These are phyloP conservation scores for Margarornis squamiger DNA, from an alignment of 2,797 vertebrate genomes.

Conservation along the genomic window DNA sequence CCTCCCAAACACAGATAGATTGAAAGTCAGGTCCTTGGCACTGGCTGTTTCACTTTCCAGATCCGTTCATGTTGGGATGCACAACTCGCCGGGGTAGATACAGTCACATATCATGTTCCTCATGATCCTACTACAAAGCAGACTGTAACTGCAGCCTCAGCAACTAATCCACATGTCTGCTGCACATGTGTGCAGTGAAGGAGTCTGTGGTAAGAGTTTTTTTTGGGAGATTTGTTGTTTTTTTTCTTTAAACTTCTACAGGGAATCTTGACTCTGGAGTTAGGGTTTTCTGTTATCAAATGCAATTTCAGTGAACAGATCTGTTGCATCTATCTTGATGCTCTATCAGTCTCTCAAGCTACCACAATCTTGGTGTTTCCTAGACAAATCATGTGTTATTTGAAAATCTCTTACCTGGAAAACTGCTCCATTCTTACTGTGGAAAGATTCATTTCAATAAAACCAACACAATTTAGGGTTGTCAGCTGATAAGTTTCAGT, in stretches of 20 bases:
- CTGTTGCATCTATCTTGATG: not conserved
- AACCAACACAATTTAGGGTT: not conserved
- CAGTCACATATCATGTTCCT: not conserved
- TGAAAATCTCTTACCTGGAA: not conserved
- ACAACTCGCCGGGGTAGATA: rapidly evolving
- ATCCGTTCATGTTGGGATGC: not conserved
- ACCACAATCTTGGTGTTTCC: not conserved
- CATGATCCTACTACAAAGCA: conserved; percentile 23
- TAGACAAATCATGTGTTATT: not conserved
- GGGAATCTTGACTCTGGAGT: not conserved
- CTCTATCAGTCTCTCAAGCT: not conserved
- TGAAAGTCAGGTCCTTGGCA: not conserved
- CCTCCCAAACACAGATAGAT: rapidly evolving
- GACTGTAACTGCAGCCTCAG: conserved; percentile 46
- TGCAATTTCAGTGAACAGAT: not conserved
- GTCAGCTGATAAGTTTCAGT: not conserved
- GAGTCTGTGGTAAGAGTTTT: not conserved
- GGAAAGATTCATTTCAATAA: not conserved
- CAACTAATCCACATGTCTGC: conserved; percentile 31
- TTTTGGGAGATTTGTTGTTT: rapidly evolving
- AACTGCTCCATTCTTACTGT: not conserved
- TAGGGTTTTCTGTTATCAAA: not conserved
- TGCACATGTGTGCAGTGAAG: conserved; percentile 26
- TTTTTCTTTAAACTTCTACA: not conserved
- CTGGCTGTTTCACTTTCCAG: rapidly evolving